Conservation (phyloP, 2,113 vertebrate species). For the Oryzias celebensis region DNA sequence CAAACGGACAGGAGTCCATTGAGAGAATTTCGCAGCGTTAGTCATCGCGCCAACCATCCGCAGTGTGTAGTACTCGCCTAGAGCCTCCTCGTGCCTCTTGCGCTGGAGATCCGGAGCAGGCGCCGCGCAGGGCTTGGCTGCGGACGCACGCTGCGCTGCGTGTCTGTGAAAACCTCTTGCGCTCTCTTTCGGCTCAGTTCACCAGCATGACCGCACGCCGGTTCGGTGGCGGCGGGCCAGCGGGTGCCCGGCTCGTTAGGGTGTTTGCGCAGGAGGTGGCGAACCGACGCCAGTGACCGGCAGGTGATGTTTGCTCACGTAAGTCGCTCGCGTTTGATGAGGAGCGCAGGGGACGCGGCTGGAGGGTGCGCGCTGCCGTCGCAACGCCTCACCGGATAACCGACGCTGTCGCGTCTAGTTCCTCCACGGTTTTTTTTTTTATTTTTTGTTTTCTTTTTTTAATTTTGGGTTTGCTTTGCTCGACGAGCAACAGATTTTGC, state of each 20-base stretch:
- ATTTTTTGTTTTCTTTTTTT: background rate
- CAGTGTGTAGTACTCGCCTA: constrained; percentile 66
- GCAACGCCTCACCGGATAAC: constrained; percentile 77
- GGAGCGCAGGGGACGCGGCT: constrained; percentile 71
- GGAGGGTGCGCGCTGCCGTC: constrained; percentile 78
- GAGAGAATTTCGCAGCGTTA: constrained; percentile 78
- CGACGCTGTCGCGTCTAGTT: constrained; percentile 55
- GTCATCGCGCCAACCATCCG: constrained; percentile 72
- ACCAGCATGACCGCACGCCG: constrained; percentile 52
- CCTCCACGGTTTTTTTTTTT: constrained; percentile 20
- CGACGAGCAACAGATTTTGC: constrained; percentile 20
- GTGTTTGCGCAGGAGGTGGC: constrained; percentile 75
- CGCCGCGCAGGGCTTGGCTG: constrained; percentile 44
- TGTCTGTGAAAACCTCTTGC: constrained; percentile 36
- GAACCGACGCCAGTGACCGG: constrained; percentile 69
- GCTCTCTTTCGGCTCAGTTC: constrained; percentile 25
- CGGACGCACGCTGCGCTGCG: constrained; percentile 40
- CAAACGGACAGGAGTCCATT: constrained; percentile 49
- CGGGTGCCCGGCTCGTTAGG: constrained; percentile 64
- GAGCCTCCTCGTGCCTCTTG: constrained; percentile 52
- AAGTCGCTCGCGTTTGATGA: constrained; percentile 68
- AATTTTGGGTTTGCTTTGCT: constrained; percentile 5
- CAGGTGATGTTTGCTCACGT: constrained; percentile 78
- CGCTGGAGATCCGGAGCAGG: constrained; percentile 50
- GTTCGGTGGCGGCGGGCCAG: constrained; percentile 52